Base-by-base conservation (phyloP, 2,888 invertebrate species). In the Homarus gammarus region DNA sequence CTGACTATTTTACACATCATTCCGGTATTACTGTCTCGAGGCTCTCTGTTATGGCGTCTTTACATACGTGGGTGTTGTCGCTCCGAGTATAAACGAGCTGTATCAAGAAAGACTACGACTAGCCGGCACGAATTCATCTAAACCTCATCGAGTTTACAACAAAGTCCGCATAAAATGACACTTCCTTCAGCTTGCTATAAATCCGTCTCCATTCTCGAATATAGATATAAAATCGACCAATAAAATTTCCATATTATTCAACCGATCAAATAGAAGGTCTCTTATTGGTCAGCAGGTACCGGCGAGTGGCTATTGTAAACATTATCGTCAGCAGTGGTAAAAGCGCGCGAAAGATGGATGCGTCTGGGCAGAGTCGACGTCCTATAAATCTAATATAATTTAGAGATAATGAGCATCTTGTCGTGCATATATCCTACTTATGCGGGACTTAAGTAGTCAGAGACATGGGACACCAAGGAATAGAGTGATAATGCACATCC, bases 371-470 rank as follows among this genome's bases (percentile, higher is more conserved):
- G 44, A 22, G 64, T 81, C 40, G 40, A 31, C 72, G 82, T 82
- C 87, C 40, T 77, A 87, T 87, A 87, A 77, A 87, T 83, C 87
- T 38, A 82, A 75, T 75, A 73, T 77, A 87, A 87, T 87, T 87
- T 77, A 68, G 51, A 79, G 87, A 82, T 87, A 83, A 87, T 82
- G 82, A 68, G 77, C 64, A 36, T 44, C 64, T 82, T 87, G 87
- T 87, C 82, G 49, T 73, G 87, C 64, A 49, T 87, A 75, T 77
- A 83, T 87, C 78, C 82, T 75, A 68, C 82, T 87, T 44, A 87
- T 38, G 64, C 68, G 64, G 38, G 68, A 61, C 61, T 33, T 49
- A 73, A 82, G 87, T 70, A 77, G 75, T 49, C 36, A 73, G 83
- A 40, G 87, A 87, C 75, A 83, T 82, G 75, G 36, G 87, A 87